Evolutionary conservation across 2,113 vertebrate genomes (phyloP).

Genomic region (Tachysurus fulvidraco): DNA sequence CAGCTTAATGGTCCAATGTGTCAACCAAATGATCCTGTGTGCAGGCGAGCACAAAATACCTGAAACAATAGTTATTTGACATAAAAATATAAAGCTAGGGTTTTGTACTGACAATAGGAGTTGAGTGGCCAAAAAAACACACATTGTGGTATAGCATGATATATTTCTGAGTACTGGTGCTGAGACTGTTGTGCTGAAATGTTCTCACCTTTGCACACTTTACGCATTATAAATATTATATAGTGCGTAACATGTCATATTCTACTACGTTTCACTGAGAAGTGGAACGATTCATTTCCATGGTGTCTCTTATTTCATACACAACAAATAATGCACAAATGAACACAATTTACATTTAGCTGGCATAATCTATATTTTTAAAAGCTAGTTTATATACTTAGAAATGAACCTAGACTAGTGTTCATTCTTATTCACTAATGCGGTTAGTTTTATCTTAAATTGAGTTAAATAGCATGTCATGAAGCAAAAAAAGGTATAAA

Average conservation of each 20-base stretch:
- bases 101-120: neutral
- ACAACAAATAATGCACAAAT: neutral
- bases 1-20: neutral
- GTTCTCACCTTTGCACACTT: slow-evolving; percentile 1
- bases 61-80: neutral
- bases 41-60: neutral
- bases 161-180: neutral
- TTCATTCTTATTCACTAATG: neutral
- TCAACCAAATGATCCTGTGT: too few relatives aligned
- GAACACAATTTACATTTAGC: neutral
- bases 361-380: neutral
- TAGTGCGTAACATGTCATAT: neutral
- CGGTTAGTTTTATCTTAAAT: neutral
- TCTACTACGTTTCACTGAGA: neutral
- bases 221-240: neutral
- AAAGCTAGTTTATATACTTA: neutral
- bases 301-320: neutral
- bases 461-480: neutral
- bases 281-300: neutral
- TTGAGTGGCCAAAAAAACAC: neutral
- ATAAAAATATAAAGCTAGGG: neutral
- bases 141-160: neutral
- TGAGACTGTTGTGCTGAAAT: neutral
- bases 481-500: neutral
- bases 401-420: neutral